A percentile compares a stretch with the other conserved stretches of the same genome.
These are phyloP conservation scores for Leptopilina myrica DNA, from an alignment of 2,888 invertebrate genomes.

Conservation along the genomic window DNA sequence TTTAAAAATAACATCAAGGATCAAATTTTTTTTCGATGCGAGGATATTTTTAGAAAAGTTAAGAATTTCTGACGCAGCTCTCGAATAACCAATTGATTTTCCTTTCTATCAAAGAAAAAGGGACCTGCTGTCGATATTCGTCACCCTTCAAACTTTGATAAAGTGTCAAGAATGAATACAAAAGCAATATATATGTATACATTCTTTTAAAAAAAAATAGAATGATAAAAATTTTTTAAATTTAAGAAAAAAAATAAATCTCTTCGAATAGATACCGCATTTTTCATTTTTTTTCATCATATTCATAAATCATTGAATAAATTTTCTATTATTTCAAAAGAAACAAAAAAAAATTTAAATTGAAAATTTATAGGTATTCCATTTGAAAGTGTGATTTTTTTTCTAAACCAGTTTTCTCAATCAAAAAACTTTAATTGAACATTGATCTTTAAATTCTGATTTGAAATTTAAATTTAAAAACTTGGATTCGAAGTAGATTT, in stretches of 20 bases:
- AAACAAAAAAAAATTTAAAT: background rate
- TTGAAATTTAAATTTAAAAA: too few species aligned
- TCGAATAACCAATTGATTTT: constrained; percentile 39
- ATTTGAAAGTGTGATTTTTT: too few species aligned
- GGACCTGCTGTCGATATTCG: constrained; percentile 44
- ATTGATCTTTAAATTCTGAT: too few species aligned
- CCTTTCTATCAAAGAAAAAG: constrained; percentile 40
- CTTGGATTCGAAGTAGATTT: too few species aligned
- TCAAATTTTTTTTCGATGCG: constrained; percentile 30
- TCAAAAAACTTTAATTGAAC: too few species aligned
- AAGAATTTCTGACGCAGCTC: constrained; percentile 17
- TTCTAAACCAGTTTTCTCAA: too few species aligned
- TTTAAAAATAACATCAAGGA: constrained; percentile 37
- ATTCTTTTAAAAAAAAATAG: constrained; percentile 5
- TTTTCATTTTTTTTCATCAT: background rate
- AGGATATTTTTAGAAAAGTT: constrained; percentile 33
- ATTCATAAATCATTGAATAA: background rate
- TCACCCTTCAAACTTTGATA: constrained; percentile 44
- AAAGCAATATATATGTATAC: constrained; percentile 18
- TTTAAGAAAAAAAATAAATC: background rate
- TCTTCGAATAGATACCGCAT: background rate
- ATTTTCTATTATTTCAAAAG: background rate
- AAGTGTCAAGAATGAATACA: constrained; percentile 52
- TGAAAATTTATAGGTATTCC: too few species aligned
- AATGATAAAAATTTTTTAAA: constrained; percentile 1